phyloP scores from a whole-genome alignment of 1,140 invertebrate genomes.

The Leptestheria dahalacensis region DNA sequence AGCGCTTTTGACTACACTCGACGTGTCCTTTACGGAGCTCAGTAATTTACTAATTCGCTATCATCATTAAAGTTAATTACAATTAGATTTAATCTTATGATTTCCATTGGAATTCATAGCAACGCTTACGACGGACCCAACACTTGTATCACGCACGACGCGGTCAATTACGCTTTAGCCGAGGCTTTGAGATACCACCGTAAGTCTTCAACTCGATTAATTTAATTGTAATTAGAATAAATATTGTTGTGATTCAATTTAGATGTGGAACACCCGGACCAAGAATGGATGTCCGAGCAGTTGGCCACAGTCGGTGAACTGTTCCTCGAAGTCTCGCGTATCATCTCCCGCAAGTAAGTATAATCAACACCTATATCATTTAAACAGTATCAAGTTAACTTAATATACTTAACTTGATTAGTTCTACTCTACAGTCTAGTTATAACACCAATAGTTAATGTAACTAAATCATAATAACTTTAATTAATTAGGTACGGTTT shows the following conservation, averaged over 20 bases:
- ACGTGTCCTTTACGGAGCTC: neutral
- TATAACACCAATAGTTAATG: no score
- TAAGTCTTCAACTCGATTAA: constrained; percentile 25
- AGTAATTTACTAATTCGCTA: neutral
- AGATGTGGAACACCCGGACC: neutral
- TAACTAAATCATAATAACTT: constrained; percentile 5
- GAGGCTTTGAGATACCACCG: constrained; percentile 70
- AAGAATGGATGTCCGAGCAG: constrained; percentile 54
- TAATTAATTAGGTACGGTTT: constrained; percentile 53
- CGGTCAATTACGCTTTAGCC: constrained; percentile 72
- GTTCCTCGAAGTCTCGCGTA: constrained; percentile 65
- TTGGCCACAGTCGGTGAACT: constrained; percentile 69
- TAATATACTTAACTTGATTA: neutral
- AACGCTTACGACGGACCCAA: neutral
- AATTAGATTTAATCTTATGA: constrained; percentile 30
- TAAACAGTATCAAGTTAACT: neutral
- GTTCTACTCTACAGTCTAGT: no score
- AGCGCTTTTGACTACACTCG: constrained; percentile 17
- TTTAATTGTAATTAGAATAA: neutral
- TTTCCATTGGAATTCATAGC: neutral
- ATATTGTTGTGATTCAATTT: neutral
- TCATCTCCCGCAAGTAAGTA: constrained; percentile 68
- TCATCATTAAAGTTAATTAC: neutral
- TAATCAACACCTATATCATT: neutral
- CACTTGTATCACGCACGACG: constrained; percentile 80